Base-by-base conservation (phyloP, 2,797 vertebrate species). In the Spatula clypeata region DNA sequence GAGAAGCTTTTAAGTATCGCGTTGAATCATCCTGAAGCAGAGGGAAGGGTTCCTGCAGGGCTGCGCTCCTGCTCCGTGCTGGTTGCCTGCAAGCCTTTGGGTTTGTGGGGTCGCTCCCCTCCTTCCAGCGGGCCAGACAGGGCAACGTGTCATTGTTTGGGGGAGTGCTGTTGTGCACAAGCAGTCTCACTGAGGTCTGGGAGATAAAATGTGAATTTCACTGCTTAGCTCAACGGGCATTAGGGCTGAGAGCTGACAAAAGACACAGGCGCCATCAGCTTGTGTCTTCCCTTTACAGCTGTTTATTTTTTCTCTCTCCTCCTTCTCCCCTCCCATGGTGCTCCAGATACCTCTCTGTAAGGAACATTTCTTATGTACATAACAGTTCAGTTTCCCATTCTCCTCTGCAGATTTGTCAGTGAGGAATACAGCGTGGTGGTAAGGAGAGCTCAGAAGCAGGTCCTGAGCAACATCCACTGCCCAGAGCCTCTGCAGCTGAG, bases 301-400 rank as follows among this genome's bases (percentile, higher is more conserved):
- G n/a, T 70, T 55, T 54, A 26, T 88, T 84, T 69, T 66, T 73
- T 83, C 38, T 60, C 2, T 51, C 21, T 74, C 72, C 57, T 70
- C 20, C 24, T 31, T 58, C 14, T 27, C 20, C 18, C 21, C 29
- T 4, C 32, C 20, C 17, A 18, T 9, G 0, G 0, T 34, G 40
- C 71, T 92, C 29, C n/a, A 49, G 7, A 45, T 45, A 57, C 13
- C 47, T 79, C 38, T 79, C 8, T 55, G 55, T 47, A 84, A 79
- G 36, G 32, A 79, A n/a, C 2, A 0, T 61, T 74, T 73, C 70
- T 73, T 72, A 18, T 2, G 3, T 40, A 23, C 44, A 0, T 36
- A 84, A 47, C 53, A 70, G 31, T 47, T 71, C 38, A 13, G 13
- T 60, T 93, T 93, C 71, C 26, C 0, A 0, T 60, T 79, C 84